phyloP scores from a whole-genome alignment of 2,888 invertebrate genomes.

The Aleiodes alternator region DNA sequence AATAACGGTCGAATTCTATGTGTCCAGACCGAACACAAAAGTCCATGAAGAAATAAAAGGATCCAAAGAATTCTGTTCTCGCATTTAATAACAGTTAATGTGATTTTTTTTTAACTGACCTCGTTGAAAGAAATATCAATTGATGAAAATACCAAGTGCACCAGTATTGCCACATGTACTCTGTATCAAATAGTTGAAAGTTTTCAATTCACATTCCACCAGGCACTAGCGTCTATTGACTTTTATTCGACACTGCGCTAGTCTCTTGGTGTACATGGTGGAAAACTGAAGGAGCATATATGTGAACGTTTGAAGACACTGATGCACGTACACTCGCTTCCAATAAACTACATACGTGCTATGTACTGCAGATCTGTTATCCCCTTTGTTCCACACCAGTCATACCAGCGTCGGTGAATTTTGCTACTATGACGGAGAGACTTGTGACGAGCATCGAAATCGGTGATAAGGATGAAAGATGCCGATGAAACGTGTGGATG shows the following conservation, averaged over 20 bases:
- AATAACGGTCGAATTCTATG: no score
- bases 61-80: no score
- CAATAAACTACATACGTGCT: conserved; percentile 52
- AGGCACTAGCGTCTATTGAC: conserved; percentile 53
- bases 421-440: conserved; percentile 11
- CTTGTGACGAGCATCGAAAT: conserved; percentile 36
- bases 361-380: conserved; percentile 44
- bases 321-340: conserved; percentile 41
- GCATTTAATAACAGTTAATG: no score
- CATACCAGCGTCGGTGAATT: conserved; percentile 18
- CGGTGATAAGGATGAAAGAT: conserved; percentile 4
- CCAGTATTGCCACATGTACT: conserved; percentile 39
- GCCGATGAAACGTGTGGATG: conserved; percentile 22
- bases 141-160: conserved; percentile 46
- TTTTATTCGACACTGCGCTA: conserved; percentile 52
- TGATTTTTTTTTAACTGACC: no score
- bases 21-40: no score
- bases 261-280: conserved; percentile 29
- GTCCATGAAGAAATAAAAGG: no score
- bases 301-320: conserved; percentile 17
- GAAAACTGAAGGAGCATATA: neutral
- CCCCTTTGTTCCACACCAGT: conserved; percentile 47
- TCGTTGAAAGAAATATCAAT: neutral
- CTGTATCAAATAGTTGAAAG: conserved; percentile 51
- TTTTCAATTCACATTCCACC: conserved; percentile 53